A percentile compares a stretch with the other conserved stretches of the same genome.
Evolutionary conservation across 2,888 invertebrate genomes (phyloP).

Genomic region (Dascillus cervinus): DNA sequence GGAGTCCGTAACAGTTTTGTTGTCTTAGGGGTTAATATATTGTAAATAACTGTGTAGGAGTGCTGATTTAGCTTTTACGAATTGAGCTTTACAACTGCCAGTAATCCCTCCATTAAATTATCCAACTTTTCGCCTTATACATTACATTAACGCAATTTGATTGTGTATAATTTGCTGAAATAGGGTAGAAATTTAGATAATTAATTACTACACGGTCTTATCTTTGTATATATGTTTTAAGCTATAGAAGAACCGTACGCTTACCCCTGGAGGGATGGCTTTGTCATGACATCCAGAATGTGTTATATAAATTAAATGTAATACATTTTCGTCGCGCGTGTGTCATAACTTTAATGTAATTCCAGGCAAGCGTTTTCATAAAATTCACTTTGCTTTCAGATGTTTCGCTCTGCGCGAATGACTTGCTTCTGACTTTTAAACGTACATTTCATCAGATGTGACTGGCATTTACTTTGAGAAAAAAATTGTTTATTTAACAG

Average conservation of each 20-base stretch:
- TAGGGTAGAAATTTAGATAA: background rate
- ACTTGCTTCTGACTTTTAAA: constrained; percentile 5
- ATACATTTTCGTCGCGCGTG: constrained; percentile 12
- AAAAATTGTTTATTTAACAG: too few species aligned
- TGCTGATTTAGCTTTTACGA: too few species aligned
- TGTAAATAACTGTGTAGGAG: too few species aligned
- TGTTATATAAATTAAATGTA: constrained; percentile 15
- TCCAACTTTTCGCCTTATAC: too few species aligned
- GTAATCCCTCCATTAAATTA: too few species aligned
- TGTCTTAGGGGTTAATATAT: too few species aligned
- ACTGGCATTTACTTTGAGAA: background rate
- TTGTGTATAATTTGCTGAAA: too few species aligned
- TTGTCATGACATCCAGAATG: constrained; percentile 13
- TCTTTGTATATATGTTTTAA: background rate
- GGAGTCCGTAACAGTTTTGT: too few species aligned
- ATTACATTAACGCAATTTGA: too few species aligned
- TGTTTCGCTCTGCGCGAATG: constrained; percentile 13
- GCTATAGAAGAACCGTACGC: constrained; percentile 1
- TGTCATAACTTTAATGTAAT: constrained; percentile 7
- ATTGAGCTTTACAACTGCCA: too few species aligned
- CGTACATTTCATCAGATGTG: background rate
- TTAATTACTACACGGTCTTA: constrained; percentile 1
- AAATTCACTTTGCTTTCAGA: constrained; percentile 8
- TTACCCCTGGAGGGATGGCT: constrained; percentile 12
- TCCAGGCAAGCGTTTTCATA: constrained; percentile 10